Evolutionary conservation across 2,888 invertebrate species (phyloP), one percentile per base, ranked within the genome.

Genomic region (Ormyrus rosae): DNA sequence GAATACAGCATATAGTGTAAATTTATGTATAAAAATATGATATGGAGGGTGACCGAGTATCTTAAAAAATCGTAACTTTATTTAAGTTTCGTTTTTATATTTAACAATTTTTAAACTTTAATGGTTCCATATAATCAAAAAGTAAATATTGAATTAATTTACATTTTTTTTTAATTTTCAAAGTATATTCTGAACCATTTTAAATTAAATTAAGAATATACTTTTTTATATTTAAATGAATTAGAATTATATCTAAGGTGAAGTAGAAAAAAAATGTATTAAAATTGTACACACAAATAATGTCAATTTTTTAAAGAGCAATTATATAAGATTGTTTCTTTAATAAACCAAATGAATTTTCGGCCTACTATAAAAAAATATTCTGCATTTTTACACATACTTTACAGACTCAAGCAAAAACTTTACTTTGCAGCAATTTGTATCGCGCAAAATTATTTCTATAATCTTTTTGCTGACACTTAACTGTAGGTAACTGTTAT

Each of bases 21-120:
- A 82, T 82, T 80, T 70, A 76, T 80, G 78, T 77, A 70, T 70
- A 77, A 80, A 76, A 48, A 71, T 7, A 65, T 60, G 51, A 51
- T 53, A 75, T 11, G 53, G 19, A 34, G 60, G 50, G 61, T 73
- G 58, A 60, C 46, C 61, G 10, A 76, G 80, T 75, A 72, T 63
- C 75, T 80, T 70, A 60, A 61, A 70, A 75, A 34, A 34, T 34
- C 34, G 7, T 45, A 55, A 56, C 6, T 68, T 11, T 45, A 50
- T 10, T 53, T 45, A n/a, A 10, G 6, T n/a, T 74, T 75, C n/a
- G 58, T 55, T 65, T 71, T 75, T 48, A 67, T 71, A 50, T 71
- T 65, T 50, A 70, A 60, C 74, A 70, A 11, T 11, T 71, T 58
- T 56, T 48, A 46, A 46, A 55, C 46, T 56, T 77, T 48, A 8